A percentile compares a stretch with the other conserved stretches of the same genome.
Conservation (phyloP, 2,888 invertebrate genomes). For the Terebella lapidaria region DNA sequence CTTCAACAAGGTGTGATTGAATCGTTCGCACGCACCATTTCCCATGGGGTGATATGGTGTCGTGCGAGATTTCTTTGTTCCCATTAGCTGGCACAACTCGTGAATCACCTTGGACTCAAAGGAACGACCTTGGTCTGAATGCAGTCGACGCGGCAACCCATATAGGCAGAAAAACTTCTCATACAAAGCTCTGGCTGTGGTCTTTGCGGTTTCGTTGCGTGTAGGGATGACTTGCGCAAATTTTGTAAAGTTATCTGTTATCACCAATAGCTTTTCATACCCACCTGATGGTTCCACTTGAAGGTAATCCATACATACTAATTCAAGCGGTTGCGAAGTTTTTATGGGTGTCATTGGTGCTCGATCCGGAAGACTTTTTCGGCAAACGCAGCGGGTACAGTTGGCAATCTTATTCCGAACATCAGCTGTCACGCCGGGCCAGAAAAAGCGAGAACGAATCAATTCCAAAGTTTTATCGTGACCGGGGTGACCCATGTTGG, state of each 20-base stretch:
- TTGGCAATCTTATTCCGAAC: background rate
- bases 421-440: background rate
- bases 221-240: background rate
- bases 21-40: too few species aligned
- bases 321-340: background rate
- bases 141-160: too few species aligned
- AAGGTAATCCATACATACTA: slow-evolving; percentile 2
- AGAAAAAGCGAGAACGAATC: too few species aligned
- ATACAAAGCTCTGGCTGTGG: background rate
- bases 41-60: too few species aligned
- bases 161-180: too few species aligned
- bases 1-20: too few species aligned
- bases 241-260: background rate
- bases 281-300: background rate
- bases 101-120: background rate
- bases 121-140: background rate
- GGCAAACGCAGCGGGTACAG: background rate
- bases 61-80: too few species aligned
- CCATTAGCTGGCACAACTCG: too few species aligned
- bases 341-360: background rate
- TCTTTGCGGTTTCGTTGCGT: background rate
- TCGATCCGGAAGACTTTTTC: background rate
- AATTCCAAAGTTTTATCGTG: too few species aligned
- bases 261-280: background rate
- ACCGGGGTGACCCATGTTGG: too few species aligned